Evolutionary conservation across 2,113 vertebrate species (phyloP), one percentile per base, ranked within the genome.

Genomic region (Zapus hudsonius): DNA sequence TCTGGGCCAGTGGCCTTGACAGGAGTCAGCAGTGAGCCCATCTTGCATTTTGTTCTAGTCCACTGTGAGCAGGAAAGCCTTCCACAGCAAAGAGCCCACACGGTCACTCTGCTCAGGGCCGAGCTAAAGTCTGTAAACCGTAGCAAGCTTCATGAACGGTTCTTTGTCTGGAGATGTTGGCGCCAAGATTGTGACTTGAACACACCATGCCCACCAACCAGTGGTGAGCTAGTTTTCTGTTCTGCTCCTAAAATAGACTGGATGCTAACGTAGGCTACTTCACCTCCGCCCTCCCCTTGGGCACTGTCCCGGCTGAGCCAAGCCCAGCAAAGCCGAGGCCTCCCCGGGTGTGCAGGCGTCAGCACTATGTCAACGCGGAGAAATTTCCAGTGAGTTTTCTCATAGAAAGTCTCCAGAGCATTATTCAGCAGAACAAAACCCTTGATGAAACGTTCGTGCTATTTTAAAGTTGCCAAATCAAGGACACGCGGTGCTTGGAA

Each of bases 211-310:
- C 44, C 63, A 61, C 44, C 59, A 79, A 40, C 90, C 63, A 84
- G 69, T 36, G 61, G 55, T 25, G 11, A 90, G 64, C 74, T 70
- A 69, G 66, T 66, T 90, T 67, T 72, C 92, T 69, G 38, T 81
- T 33, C 22, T 38, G 52, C n/a, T 82, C 91, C 93, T 66, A 83
- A 95, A 90, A 94, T 90, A 96, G 94, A 40, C 6, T 1, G 44
- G 55, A 11, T 6, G 52, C 89, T 55, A 36, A 88, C 74, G 2
- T n/a, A 7, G 59, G 27, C 61, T 0, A 9, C 73, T 2, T 23
- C 19, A 0, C 59, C 40, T 10, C 0, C 6, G 67, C 61, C 57
- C 1, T 72, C n/a, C 52, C 33, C 88, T 11, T 0, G 38, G 8
- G 72, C 42, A 0, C 33, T 0, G 44, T 20, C 3, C 3, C 13